Percentiles rank a stretch among this genome's conserved stretches.
phyloP scores from a whole-genome alignment of 2,113 vertebrate genomes.

The Sinocyclocheilus anophthalmus region DNA sequence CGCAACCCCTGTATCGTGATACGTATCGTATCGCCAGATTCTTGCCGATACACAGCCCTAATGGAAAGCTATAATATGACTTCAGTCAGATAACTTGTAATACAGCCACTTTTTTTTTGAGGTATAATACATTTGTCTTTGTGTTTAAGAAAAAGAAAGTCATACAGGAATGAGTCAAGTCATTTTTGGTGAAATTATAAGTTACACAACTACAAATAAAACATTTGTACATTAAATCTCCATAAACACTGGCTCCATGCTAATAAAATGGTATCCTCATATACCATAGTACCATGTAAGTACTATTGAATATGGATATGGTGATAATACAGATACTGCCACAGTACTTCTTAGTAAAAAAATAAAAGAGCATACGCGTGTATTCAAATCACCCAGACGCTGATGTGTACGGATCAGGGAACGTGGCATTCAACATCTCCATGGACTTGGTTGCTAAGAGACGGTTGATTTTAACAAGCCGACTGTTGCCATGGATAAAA shows the following conservation, averaged over 20 bases:
- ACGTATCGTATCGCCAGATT: no score
- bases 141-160: background rate
- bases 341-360: background rate
- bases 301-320: no score
- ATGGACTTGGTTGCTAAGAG: conserved; percentile 74
- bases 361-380: background rate
- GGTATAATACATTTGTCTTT: no score
- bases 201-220: background rate
- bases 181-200: background rate
- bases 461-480: conserved; percentile 70
- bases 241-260: background rate
- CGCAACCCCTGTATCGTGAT: no score
- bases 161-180: background rate
- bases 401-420: conserved; percentile 4
- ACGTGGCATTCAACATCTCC: conserved; percentile 50
- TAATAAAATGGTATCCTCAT: background rate
- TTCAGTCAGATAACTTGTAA: no score
- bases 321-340: no score
- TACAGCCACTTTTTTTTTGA: no score
- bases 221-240: background rate
- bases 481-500: conserved; percentile 62
- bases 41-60: no score
- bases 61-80: background rate
- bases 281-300: background rate
- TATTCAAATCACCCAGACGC: background rate